Evolutionary conservation across 2,113 vertebrate species (phyloP).

Genomic region (Tyto alba): DNA sequence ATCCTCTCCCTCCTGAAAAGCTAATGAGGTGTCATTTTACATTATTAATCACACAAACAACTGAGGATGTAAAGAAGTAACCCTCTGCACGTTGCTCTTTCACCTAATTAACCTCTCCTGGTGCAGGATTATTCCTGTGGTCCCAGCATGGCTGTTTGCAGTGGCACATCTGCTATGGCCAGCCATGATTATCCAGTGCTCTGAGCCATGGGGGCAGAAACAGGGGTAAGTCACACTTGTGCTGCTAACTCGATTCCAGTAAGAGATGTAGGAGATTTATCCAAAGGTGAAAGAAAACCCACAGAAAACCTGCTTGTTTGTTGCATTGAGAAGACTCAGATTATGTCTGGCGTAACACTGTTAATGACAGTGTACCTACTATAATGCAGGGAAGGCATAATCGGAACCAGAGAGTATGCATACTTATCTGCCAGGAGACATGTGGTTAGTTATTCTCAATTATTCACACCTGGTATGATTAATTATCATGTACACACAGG

Average conservation of each 20-base stretch:
- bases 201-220: background rate
- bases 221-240: background rate
- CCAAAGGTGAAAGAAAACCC: background rate
- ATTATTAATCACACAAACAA: background rate
- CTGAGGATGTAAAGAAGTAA: background rate
- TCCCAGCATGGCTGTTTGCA: background rate
- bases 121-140: background rate
- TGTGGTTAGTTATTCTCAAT: background rate
- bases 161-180: background rate
- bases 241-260: background rate
- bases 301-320: background rate
- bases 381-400: accelerated
- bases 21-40: background rate
- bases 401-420: background rate
- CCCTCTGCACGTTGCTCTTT: background rate
- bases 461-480: background rate
- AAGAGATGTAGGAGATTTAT: background rate
- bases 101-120: background rate
- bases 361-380: background rate
- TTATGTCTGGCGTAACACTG: background rate
- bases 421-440: background rate
- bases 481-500: background rate
- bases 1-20: background rate
- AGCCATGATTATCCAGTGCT: background rate
- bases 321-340: background rate